Evolutionary conservation across 30 jellyfish, hydroid and myxozoan genomes (phyloP), one percentile per base, ranked within the genome.

Genomic region (Chrysaora quinquecirrha): DNA sequence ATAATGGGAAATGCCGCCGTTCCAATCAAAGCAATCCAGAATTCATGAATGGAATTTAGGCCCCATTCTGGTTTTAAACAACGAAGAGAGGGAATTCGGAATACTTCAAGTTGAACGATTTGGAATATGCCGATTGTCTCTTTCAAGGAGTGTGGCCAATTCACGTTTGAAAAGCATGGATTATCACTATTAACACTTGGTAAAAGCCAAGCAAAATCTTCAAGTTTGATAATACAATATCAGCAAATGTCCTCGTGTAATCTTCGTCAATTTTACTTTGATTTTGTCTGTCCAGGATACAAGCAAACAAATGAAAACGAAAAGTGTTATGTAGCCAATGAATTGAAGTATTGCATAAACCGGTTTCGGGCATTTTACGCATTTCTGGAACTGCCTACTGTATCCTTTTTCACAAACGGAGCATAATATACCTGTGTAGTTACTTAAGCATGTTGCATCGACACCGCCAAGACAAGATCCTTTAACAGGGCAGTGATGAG

Each of bases 391-490:
- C 18, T 73, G 87, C 30, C 66, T 29, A 48, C 71, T 50, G 84
- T 72, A 73, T 0, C 88, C 87, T 19, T 31, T 62, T 3, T 38
- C 47, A 54, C 95, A 84, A 34, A 84, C 95, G 0, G 74, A 76
- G 49, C 95, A 84, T 0, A 84, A 77, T 4, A 35, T 33, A 60
- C 95, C 95, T 9, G 76, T 84, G 74, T 84, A 84, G 21, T 77
- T 81, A 23, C 25, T 14, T 1, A 43, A 28, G 70, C 95, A 84
- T 0, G 56, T 48, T 1, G 88, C 76, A 33, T 72, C 49, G 23
- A 72, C 34, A 21, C 84, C 88, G 4, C 95, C 95, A 20, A 72
- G 78, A 35, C 95, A 84, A 1, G 95, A 62, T 25, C 84, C 84
- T 7, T 25, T 72, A 2, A 72, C 23, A n/a, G 83, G 95, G 49